These are phyloP conservation scores for Phylloscopus trochilus DNA, from an alignment of 2,113 vertebrate genomes.

Conservation along the genomic window DNA sequence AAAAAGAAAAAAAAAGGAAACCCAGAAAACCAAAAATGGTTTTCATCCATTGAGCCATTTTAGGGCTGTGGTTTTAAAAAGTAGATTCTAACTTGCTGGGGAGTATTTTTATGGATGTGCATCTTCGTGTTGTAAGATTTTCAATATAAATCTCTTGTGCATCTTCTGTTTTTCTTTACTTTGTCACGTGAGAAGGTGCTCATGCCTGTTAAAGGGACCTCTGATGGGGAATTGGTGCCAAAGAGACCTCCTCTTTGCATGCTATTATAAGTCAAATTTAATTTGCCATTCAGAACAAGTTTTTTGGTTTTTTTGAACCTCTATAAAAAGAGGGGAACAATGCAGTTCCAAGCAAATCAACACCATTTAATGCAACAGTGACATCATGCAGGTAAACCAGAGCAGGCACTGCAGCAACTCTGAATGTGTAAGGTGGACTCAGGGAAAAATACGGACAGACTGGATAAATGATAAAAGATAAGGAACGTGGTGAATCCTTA, in stretches of 20 bases:
- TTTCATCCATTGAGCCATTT: constrained; percentile 4
- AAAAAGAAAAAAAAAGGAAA: too few relatives aligned
- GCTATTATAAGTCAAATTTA: neutral
- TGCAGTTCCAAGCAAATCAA: neutral
- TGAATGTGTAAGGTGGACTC: neutral
- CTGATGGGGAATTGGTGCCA: neutral
- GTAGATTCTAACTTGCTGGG: neutral
- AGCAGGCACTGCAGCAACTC: neutral
- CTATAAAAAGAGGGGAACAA: neutral
- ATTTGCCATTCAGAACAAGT: neutral
- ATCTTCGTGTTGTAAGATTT: neutral
- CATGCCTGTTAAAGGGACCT: neutral
- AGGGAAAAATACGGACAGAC: neutral
- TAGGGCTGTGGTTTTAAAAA: neutral
- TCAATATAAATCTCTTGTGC: neutral
- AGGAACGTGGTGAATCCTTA: neutral
- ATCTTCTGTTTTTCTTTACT: neutral
- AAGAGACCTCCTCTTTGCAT: neutral
- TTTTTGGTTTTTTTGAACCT: neutral
- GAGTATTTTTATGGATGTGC: neutral
- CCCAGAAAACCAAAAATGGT: neutral
- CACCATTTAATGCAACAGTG: neutral
- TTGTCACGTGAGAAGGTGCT: neutral
- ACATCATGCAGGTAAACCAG: neutral
- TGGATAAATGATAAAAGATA: neutral